These are phyloP conservation scores for Ctena decussata DNA, from an alignment of 2,888 invertebrate species.

Conservation along the genomic window DNA sequence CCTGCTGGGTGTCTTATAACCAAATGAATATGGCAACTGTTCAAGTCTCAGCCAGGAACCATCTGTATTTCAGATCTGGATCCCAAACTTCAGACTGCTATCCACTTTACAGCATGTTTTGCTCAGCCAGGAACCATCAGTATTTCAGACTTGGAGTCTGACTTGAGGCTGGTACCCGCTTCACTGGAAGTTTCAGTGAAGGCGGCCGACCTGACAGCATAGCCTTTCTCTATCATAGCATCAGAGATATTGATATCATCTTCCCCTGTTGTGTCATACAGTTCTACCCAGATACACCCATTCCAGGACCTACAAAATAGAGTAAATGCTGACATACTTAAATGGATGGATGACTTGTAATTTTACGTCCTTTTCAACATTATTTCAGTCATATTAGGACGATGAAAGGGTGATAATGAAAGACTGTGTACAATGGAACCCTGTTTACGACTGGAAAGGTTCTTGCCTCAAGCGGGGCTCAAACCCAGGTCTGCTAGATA, in stretches of 20 bases:
- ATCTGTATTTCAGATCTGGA: not conserved
- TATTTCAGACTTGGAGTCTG: not conserved
- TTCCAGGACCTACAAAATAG: constrained; percentile 68
- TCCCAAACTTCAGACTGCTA: not conserved
- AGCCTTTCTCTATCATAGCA: constrained; percentile 89
- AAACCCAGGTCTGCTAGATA: too few relatives aligned
- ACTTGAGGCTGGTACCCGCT: constrained; percentile 8
- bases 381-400: too few relatives aligned
- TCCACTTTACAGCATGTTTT: not conserved
- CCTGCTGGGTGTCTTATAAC: too few relatives aligned
- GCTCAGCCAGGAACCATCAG: not conserved
- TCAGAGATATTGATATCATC: constrained; percentile 89
- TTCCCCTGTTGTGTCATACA: constrained; percentile 73
- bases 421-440: too few relatives aligned
- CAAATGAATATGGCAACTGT: too few relatives aligned
- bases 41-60: too few relatives aligned
- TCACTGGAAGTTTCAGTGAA: constrained; percentile 24
- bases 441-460: too few relatives aligned
- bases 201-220: constrained; percentile 86
- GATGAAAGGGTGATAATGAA: too few relatives aligned
- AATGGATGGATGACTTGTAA: too few relatives aligned
- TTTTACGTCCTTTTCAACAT: too few relatives aligned
- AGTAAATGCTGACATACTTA: too few relatives aligned
- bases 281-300: constrained; percentile 72
- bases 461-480: too few relatives aligned